Evolutionary conservation across 2,888 invertebrate species (phyloP).

Genomic region (Eudemis profundana): DNA sequence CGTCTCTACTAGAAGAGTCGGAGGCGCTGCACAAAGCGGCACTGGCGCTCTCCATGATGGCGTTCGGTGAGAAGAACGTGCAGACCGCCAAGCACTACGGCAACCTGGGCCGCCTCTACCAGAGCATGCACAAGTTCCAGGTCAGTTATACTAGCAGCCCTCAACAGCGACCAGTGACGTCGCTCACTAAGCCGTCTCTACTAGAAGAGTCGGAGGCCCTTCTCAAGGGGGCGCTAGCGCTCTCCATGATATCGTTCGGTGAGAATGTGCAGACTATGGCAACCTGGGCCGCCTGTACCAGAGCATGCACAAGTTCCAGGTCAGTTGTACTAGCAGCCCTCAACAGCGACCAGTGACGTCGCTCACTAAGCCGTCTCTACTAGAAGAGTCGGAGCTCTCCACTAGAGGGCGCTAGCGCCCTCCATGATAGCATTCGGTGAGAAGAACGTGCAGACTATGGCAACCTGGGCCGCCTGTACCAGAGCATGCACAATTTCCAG

Average conservation of each 20-base stretch:
- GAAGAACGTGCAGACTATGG: conserved; percentile 97
- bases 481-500: conserved; percentile 95
- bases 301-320: conserved; percentile 94
- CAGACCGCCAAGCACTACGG: conserved; percentile 98
- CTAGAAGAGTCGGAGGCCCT: conserved; percentile 92
- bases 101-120: conserved; percentile 96
- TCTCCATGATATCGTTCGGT: conserved; percentile 94
- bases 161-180: too few species aligned
- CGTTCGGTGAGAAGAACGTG: conserved; percentile 96
- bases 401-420: conserved; percentile 92
- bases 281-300: conserved; percentile 97
- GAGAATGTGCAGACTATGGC: conserved; percentile 97
- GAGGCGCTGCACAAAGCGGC: conserved; percentile 94
- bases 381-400: conserved; percentile 93
- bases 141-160: conserved; percentile 65
- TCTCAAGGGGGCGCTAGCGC: conserved; percentile 92
- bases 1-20: conserved; percentile 90
- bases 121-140: conserved; percentile 95
- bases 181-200: conserved; percentile 86
- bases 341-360: too few species aligned
- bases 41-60: conserved; percentile 90
- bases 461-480: conserved; percentile 96
- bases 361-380: conserved; percentile 86
- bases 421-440: conserved; percentile 94
- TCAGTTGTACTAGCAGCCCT: conserved; percentile 59